Percentiles rank a stretch among this genome's conserved stretches.
phyloP scores from a whole-genome alignment of 2,888 invertebrate species.

The Mimachlamys varia region DNA sequence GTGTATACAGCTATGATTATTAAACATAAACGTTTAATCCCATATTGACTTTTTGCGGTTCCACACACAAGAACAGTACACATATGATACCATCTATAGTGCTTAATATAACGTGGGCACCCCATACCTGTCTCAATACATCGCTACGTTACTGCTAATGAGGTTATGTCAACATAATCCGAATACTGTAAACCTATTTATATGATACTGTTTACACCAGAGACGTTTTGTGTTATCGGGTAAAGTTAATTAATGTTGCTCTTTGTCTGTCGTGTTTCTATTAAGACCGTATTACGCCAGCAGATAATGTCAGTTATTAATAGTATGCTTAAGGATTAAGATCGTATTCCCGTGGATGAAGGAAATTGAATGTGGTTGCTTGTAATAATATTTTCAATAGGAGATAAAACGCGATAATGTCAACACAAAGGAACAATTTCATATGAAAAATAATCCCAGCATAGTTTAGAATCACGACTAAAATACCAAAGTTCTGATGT shows the following conservation, averaged over 20 bases:
- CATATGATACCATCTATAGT: background rate
- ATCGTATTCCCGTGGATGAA: background rate
- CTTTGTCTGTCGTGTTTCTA: background rate
- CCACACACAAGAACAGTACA: no score
- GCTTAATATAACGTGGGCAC: no score
- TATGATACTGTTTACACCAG: background rate
- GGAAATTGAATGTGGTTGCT: background rate
- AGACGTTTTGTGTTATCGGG: background rate
- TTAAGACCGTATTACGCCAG: background rate
- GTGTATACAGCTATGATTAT: no score
- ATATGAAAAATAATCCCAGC: no score
- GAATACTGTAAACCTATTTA: background rate
- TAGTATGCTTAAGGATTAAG: background rate
- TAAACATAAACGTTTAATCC: no score
- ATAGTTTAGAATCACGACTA: no score
- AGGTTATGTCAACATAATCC: background rate
- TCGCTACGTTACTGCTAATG: background rate
- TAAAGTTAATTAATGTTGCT: background rate
- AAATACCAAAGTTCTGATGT: no score
- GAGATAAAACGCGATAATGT: no score
- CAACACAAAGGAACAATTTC: no score
- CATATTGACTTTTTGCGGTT: no score
- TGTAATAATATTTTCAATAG: background rate
- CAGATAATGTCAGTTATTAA: background rate
- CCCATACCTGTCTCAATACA: no score